Percentiles rank a stretch among this genome's conserved stretches.
Evolutionary conservation across 2,888 invertebrate genomes (phyloP).

Genomic region (Habroteleia sp.): DNA sequence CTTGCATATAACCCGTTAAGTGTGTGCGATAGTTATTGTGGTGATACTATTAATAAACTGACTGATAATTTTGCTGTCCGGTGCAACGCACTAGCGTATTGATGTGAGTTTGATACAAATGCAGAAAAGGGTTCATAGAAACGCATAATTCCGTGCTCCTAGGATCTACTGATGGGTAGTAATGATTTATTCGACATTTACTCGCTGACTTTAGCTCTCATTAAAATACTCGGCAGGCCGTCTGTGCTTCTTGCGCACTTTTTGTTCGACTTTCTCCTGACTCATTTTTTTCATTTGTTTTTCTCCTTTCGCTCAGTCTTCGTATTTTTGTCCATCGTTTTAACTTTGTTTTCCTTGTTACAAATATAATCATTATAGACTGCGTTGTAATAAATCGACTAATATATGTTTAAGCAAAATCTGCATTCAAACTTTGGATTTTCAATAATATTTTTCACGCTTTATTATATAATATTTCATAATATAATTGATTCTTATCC

Average conservation of each 20-base stretch:
- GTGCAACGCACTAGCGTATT: slow-evolving; percentile 33
- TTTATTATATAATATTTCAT: no score
- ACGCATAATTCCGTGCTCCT: slow-evolving; percentile 43
- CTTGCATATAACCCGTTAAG: slow-evolving; percentile 42
- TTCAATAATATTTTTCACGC: no score
- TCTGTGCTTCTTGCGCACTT: slow-evolving; percentile 59
- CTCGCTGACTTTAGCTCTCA: slow-evolving; percentile 79
- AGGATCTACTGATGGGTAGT: slow-evolving; percentile 59
- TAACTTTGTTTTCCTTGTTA: no score
- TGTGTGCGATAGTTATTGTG: slow-evolving; percentile 44
- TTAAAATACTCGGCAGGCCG: slow-evolving; percentile 77
- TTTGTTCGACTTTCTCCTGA: slow-evolving; percentile 24
- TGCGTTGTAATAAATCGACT: no score
- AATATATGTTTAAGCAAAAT: no score
- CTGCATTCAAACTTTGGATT: no score
- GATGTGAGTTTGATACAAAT: slow-evolving; percentile 57
- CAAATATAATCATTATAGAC: no score
- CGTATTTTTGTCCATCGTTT: no score
- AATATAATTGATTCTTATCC: no score
- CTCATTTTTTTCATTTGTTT: not conserved
- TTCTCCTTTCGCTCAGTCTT: slow-evolving; percentile 1
- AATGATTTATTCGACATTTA: slow-evolving; percentile 80
- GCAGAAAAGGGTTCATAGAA: slow-evolving; percentile 39
- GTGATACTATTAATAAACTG: slow-evolving; percentile 48
- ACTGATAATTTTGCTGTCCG: slow-evolving; percentile 41